phyloP scores from a whole-genome alignment of 2,797 vertebrate species.

The Oophaga sylvatica region DNA sequence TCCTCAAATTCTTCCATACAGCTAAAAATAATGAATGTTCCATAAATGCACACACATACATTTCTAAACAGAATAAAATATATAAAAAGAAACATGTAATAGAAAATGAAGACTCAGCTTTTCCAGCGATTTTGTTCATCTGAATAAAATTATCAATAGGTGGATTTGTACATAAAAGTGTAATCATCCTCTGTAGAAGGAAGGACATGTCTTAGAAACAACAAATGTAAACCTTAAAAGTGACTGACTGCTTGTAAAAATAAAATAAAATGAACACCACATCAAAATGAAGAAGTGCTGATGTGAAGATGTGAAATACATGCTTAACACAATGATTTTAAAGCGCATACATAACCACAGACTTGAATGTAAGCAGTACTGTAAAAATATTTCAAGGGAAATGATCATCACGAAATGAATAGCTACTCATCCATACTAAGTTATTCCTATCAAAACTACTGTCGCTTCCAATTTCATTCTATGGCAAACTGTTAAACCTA shows the following conservation, averaged over 20 bases:
- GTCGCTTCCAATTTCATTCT: constrained; percentile 39
- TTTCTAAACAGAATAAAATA: background rate
- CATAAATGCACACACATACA: background rate
- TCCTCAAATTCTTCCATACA: background rate
- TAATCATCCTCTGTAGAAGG: background rate
- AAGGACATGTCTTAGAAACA: constrained; percentile 30
- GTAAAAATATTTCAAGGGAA: constrained; percentile 42
- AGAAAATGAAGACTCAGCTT: constrained; percentile 6
- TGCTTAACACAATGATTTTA: constrained; percentile 53
- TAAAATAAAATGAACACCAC: constrained; percentile 45
- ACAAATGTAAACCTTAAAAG: constrained; percentile 49
- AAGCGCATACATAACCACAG: constrained; percentile 41
- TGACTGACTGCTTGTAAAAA: constrained; percentile 38
- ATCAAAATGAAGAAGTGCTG: constrained; percentile 51
- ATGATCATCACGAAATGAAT: constrained; percentile 42
- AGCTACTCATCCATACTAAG: constrained; percentile 33
- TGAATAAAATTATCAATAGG: constrained; percentile 15
- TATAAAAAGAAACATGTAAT: background rate
- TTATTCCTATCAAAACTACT: constrained; percentile 38
- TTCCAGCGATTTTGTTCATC: constrained; percentile 3
- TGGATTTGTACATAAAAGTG: constrained; percentile 34
- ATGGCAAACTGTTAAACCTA: constrained; percentile 40
- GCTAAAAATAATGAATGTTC: background rate
- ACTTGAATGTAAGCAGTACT: constrained; percentile 10
- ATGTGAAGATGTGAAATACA: constrained; percentile 49